Evolutionary conservation across 2,797 vertebrate species (phyloP), one percentile per base, ranked within the genome.

Genomic region (Sebastes wilsoni): DNA sequence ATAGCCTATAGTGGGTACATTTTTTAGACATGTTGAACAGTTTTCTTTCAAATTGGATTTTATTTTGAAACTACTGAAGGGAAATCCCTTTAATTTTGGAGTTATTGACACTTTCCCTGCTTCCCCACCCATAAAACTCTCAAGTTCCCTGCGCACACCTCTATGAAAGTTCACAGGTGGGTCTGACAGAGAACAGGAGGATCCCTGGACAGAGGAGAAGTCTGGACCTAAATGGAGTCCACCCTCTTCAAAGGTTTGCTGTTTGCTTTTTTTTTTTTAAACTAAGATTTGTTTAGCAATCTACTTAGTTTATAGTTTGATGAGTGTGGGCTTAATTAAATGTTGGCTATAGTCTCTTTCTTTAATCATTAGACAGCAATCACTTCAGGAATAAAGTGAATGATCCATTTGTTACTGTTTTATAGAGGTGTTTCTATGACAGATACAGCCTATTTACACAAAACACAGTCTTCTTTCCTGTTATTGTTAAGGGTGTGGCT

Each of bases 141-240:
- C 14, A 1, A 14, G 3, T 16, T 28, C 2, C 18, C 28, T 52
- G 34, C n/a, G 3, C 60, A 75, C 69, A 72, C 75, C 66, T 79
- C 64, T 18, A 49, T 23, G 13, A 25, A 67, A 20, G 16, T 67
- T 14, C 60, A 20, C 74, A 83, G 79, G 87, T 82, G 54, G 14
- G 56, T 70, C 68, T 61, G 71, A 59, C 27, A 79, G 67, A 64
- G 54, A 65, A 80, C 52, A 56, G 27, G 55, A 38, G 61, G 32
- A 22, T 62, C 34, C 23, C 56, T 18, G 36, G 34, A 61, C 30
- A 18, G 77, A 64, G 77, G 74, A 78, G 49, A 73, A 38, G 36
- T 62, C 66, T 52, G 86, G 80, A 77, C 67, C 54, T 49, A 12
- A 10, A 95, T 95, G 93, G 87, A 88, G 36, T 86, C 75, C 81